A percentile compares a stretch with the other conserved stretches of the same genome.
Evolutionary conservation across 2,113 vertebrate species (phyloP).

Genomic region (Syrrhaptes paradoxus): DNA sequence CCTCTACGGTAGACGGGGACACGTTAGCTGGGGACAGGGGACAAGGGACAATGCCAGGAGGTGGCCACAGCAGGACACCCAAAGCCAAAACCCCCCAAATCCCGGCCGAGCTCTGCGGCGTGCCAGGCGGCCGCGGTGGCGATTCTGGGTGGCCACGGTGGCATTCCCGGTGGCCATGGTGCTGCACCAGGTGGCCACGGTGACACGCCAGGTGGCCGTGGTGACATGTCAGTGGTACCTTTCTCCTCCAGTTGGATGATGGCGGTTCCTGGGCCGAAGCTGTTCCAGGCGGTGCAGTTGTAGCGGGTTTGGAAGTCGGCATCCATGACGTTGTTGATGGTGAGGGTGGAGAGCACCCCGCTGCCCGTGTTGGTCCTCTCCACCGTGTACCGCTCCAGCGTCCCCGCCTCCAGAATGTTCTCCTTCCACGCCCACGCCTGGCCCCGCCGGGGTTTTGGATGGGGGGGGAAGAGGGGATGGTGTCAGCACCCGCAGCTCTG

Average conservation of each 20-base stretch:
- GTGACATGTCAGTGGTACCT: constrained; percentile 64
- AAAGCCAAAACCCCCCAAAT: too few relatives aligned
- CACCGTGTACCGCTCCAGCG: constrained; percentile 91
- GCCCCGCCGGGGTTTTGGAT: too few relatives aligned
- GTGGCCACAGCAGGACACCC: fast-evolving
- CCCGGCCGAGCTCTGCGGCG: fast-evolving
- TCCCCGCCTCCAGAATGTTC: constrained; percentile 91
- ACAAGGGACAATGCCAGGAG: not conserved
- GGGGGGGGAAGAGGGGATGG: not conserved
- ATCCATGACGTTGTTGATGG: constrained; percentile 95
- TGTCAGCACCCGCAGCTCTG: not conserved
- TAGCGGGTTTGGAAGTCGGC: constrained; percentile 93
- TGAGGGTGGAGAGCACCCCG: constrained; percentile 91
- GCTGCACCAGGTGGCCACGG: too few relatives aligned
- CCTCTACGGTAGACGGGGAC: constrained; percentile 75
- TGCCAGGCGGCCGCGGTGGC: fast-evolving
- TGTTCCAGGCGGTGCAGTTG: constrained; percentile 97
- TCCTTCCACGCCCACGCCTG: constrained; percentile 97
- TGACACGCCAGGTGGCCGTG: too few relatives aligned
- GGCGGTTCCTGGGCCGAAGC: constrained; percentile 91
- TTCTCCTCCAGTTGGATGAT: constrained; percentile 90
- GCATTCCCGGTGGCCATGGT: too few relatives aligned
- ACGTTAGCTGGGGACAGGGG: not conserved
- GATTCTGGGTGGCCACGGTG: too few relatives aligned
- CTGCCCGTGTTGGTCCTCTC: constrained; percentile 86